Percentiles rank a stretch among this genome's conserved stretches.
These are phyloP conservation scores for Dinocampus coccinellae DNA, from an alignment of 2,888 invertebrate species.

Conservation along the genomic window DNA sequence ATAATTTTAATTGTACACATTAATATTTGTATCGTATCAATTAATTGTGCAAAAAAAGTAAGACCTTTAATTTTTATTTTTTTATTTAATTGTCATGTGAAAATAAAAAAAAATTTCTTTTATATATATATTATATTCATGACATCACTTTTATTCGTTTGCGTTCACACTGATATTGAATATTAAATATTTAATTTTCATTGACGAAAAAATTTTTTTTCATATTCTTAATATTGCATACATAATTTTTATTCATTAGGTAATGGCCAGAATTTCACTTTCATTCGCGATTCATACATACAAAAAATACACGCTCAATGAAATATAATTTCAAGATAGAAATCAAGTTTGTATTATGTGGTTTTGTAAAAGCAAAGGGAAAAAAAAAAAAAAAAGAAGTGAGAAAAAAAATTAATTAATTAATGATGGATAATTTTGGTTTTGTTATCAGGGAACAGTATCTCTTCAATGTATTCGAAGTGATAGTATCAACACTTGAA, in stretches of 20 bases:
- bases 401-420: neutral
- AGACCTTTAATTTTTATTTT: too few relatives aligned
- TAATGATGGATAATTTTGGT: slow-evolving; percentile 8
- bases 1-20: neutral
- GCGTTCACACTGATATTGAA: too few relatives aligned
- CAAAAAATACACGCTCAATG: too few relatives aligned
- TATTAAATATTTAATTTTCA: too few relatives aligned
- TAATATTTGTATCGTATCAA: neutral
- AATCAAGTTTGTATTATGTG: neutral
- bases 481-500: slow-evolving; percentile 89
- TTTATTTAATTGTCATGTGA: neutral
- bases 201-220: too few relatives aligned
- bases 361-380: neutral
- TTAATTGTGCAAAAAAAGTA: neutral
- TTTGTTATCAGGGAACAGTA: slow-evolving; percentile 83
- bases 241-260: too few relatives aligned
- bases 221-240: too few relatives aligned
- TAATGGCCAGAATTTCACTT: too few relatives aligned
- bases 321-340: neutral
- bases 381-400: neutral
- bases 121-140: too few relatives aligned
- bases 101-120: neutral
- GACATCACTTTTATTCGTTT: too few relatives aligned
- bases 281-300: too few relatives aligned
- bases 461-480: slow-evolving; percentile 89